A percentile compares a stretch with the other conserved stretches of the same genome.
These are phyloP conservation scores for Zeus faber DNA, from an alignment of 2,113 vertebrate genomes.

Conservation along the genomic window DNA sequence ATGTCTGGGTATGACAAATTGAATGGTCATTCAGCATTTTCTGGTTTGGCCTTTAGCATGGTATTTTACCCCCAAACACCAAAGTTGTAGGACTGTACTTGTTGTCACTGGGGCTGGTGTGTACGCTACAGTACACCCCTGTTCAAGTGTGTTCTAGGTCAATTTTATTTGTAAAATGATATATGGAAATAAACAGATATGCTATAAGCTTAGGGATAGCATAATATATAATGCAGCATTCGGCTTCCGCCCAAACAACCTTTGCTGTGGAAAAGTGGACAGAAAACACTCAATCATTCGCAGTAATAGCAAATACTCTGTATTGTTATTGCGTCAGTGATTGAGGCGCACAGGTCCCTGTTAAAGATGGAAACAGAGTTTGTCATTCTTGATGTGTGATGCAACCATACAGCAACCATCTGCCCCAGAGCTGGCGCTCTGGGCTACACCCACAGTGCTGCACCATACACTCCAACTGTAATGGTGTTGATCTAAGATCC, in stretches of 20 bases:
- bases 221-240: no score
- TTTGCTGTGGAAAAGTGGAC: neutral
- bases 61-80: no score
- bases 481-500: no score
- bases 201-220: neutral
- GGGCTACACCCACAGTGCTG: neutral
- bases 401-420: slow-evolving; percentile 47
- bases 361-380: slow-evolving; percentile 2
- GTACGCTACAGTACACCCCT: no score
- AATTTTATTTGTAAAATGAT: neutral
- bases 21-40: no score
- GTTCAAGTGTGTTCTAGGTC: neutral
- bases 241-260: no score
- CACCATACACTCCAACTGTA: no score
- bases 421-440: slow-evolving; percentile 24
- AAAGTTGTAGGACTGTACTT: no score
- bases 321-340: no score
- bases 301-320: neutral
- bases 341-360: no score
- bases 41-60: no score
- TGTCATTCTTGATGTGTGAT: slow-evolving; percentile 46
- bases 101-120: no score
- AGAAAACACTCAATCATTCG: neutral
- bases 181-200: neutral
- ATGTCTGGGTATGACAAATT: neutral